Percentiles rank a stretch among this genome's conserved stretches.
Evolutionary conservation across 2,113 vertebrate species (phyloP).

Genomic region (Agapornis roseicollis): DNA sequence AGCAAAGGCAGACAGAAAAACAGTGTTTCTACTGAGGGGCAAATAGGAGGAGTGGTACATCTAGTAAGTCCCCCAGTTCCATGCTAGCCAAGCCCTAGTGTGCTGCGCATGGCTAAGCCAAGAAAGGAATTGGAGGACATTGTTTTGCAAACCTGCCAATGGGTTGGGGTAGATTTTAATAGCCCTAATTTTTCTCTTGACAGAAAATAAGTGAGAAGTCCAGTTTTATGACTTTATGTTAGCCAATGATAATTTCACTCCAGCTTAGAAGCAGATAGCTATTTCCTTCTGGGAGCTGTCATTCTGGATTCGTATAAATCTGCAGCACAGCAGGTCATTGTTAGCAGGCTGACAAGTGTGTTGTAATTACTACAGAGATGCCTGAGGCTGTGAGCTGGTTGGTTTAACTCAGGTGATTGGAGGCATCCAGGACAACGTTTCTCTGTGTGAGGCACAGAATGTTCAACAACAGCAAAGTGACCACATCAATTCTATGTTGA

Average conservation of each 20-base stretch:
- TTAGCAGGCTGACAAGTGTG: neutral
- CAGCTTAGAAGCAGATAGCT: neutral
- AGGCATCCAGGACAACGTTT: neutral
- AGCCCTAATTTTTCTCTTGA: neutral
- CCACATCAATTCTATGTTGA: neutral
- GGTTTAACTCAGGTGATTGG: neutral
- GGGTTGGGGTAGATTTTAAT: neutral
- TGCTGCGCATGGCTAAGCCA: neutral
- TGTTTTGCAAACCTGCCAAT: neutral
- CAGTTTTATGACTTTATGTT: neutral
- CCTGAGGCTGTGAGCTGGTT: neutral
- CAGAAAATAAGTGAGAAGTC: neutral
- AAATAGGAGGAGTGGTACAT: neutral
- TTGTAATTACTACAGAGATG: neutral
- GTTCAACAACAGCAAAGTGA: neutral
- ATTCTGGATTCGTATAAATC: neutral
- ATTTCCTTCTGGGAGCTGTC: neutral
- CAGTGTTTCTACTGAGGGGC: neutral
- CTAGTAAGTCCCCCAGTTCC: neutral
- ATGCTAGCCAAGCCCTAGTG: neutral
- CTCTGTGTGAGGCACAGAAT: neutral
- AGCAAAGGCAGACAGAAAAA: neutral
- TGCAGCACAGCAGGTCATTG: neutral
- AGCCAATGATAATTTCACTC: neutral
- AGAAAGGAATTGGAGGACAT: neutral